Percentiles rank a stretch among this genome's conserved stretches.
Evolutionary conservation across 1,140 invertebrate genomes (phyloP).

Genomic region (Penaeus vannamei): DNA sequence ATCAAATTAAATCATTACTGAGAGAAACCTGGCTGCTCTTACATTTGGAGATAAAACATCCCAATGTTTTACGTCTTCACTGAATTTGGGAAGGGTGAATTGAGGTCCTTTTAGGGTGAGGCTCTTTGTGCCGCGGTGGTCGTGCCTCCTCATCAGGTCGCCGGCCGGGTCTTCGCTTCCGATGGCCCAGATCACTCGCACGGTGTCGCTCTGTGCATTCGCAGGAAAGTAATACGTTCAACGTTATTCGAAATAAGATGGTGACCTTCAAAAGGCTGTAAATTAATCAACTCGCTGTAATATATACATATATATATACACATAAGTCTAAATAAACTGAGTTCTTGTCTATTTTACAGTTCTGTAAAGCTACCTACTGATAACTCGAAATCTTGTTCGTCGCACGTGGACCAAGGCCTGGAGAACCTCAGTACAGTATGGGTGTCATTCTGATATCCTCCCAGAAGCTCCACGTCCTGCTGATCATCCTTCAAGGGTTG

Average conservation of each 20-base stretch:
- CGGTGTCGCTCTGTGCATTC: conserved; percentile 65
- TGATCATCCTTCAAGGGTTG: conserved; percentile 18
- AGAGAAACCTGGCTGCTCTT: not conserved
- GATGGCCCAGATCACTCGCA: conserved; percentile 69
- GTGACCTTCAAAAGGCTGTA: no score
- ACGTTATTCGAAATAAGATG: no score
- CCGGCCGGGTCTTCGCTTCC: conserved; percentile 54
- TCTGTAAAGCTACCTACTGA: no score
- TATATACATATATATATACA: no score
- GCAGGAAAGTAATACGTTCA: not conserved
- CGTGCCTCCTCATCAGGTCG: conserved; percentile 20
- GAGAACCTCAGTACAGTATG: no score
- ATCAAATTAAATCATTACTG: not conserved
- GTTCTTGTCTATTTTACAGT: no score
- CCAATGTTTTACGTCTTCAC: not conserved
- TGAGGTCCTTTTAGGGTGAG: not conserved
- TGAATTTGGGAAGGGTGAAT: not conserved
- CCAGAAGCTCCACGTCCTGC: conserved; percentile 46
- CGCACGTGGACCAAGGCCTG: no score
- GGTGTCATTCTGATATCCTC: not conserved
- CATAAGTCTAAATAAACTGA: no score
- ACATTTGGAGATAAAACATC: conserved; percentile 4
- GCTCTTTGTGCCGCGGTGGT: conserved; percentile 16
- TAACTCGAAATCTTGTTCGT: no score
- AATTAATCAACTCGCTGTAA: no score